A percentile compares a stretch with the other conserved stretches of the same genome.
Evolutionary conservation across 2,888 invertebrate genomes (phyloP).

Genomic region (Melanophora roralis): DNA sequence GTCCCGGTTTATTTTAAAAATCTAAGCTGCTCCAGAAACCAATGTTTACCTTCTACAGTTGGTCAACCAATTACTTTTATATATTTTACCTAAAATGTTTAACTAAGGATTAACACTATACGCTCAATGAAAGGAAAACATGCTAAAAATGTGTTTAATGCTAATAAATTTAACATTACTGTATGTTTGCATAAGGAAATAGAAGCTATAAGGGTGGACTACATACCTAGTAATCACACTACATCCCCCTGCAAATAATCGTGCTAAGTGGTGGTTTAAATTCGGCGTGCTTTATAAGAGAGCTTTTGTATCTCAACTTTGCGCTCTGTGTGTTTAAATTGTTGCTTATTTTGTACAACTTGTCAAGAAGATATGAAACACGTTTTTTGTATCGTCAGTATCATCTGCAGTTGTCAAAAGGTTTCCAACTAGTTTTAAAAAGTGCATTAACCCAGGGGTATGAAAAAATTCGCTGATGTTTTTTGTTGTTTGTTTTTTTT

Average conservation of each 20-base stretch:
- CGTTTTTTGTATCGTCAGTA: neutral
- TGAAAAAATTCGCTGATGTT: conserved; percentile 16
- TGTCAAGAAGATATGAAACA: neutral
- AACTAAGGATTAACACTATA: too few relatives aligned
- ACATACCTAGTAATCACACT: too few relatives aligned
- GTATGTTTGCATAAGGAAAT: conserved; percentile 24
- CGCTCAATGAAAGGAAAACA: too few relatives aligned
- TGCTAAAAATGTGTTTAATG: too few relatives aligned
- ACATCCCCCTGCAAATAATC: neutral
- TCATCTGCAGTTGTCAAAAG: neutral
- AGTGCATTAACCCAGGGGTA: conserved; percentile 58
- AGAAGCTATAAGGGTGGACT: conserved; percentile 43
- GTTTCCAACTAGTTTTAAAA: conserved; percentile 30
- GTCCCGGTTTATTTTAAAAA: too few relatives aligned
- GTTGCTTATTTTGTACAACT: conserved; percentile 52
- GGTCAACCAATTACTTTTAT: too few relatives aligned
- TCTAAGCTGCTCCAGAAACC: too few relatives aligned
- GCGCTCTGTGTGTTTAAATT: conserved; percentile 26
- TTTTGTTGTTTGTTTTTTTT: conserved; percentile 15
- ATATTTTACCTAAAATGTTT: too few relatives aligned
- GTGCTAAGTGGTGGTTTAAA: conserved; percentile 15
- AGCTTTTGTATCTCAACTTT: neutral
- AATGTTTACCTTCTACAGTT: too few relatives aligned
- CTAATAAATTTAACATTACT: too few relatives aligned
- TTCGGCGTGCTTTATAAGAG: neutral